Conservation (phyloP, 1,140 invertebrate species). For the Drosophila kanapiae region DNA sequence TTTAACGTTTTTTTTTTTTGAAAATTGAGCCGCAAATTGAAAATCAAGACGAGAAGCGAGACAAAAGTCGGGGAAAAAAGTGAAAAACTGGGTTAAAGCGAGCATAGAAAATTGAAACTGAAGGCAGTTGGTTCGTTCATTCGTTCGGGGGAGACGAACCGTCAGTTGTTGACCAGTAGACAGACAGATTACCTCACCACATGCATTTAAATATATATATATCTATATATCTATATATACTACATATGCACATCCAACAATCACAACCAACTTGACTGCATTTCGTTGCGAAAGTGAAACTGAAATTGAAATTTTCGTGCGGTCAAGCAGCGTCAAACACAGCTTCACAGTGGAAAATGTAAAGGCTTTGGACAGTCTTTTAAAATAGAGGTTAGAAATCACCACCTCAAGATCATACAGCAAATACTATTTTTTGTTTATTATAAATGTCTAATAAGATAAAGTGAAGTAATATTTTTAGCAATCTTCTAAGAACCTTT, state of each 20-base stretch:
- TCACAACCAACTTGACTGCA: constrained; percentile 42
- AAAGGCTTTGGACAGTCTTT: neutral
- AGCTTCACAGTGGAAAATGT: no score
- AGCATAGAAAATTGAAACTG: constrained; percentile 68
- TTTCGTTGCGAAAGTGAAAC: constrained; percentile 73
- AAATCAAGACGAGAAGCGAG: constrained; percentile 75
- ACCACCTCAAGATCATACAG: no score
- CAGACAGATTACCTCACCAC: constrained; percentile 43
- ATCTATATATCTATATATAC: neutral
- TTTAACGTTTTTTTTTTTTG: constrained; percentile 56
- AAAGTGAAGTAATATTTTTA: no score
- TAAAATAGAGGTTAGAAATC: no score
- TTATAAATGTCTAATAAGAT: neutral
- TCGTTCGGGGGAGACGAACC: constrained; percentile 24
- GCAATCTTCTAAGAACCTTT: neutral
- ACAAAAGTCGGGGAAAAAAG: constrained; percentile 26
- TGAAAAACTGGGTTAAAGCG: constrained; percentile 77
- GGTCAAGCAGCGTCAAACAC: constrained; percentile 8
- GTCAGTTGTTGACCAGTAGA: constrained; percentile 26
- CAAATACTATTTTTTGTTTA: neutral
- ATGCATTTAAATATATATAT: constrained; percentile 18
- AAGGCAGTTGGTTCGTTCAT: constrained; percentile 23
- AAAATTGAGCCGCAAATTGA: constrained; percentile 77
- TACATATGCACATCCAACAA: constrained; percentile 10
- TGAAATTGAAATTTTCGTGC: constrained; percentile 51